Base-by-base conservation (phyloP, 2,797 vertebrate species). In the Ptychadena robeensis region DNA sequence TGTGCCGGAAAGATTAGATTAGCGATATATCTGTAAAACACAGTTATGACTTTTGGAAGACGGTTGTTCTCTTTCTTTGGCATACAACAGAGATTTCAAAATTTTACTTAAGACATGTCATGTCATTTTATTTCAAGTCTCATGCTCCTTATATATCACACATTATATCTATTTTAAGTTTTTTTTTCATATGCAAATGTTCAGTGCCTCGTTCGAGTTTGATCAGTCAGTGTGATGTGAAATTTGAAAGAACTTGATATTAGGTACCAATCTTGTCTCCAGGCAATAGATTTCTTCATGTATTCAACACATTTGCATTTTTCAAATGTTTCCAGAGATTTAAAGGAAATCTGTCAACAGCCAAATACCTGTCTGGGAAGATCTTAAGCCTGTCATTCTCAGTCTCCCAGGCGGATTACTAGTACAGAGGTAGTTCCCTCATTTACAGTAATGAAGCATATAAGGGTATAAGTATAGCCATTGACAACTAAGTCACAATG, bases 131-230 rank as follows among this genome's bases (percentile, higher is more conserved):
- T 32, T 66, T 79, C 37, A 65, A 25, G 22, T 44, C 9, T 22
- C 7, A 70, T 9, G 35, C 57, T 63, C 68, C 15, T 31, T 44
- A 38, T 40, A 72, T 80, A 40, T 71, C 68, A 63, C 59, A 31
- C 63, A 35, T n/a, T 44, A 72, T 72, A 71, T 63, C 78, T 80
- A 80, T 80, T 80, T 81, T 81, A 73, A 53, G 79, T 31, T 40
- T n/a, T 73, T 80, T 80, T 67, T 73, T 72, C 30, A 66, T 73
- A 73, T 81, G 69, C 40, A 73, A 81, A 81, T 64, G 32, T 61
- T n/a, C 35, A 12, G 27, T 63, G 57, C 35, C 10, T 31, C 18
- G 53, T 38, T 12, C 31, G 28, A 79, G 77, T 37, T 71, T 64
- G 53, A 72, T 72, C 37, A 72, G 68, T 12, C 15, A 38, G 2